Conservation (phyloP, 1,140 invertebrate species). For the Drosophila nebulosa region DNA sequence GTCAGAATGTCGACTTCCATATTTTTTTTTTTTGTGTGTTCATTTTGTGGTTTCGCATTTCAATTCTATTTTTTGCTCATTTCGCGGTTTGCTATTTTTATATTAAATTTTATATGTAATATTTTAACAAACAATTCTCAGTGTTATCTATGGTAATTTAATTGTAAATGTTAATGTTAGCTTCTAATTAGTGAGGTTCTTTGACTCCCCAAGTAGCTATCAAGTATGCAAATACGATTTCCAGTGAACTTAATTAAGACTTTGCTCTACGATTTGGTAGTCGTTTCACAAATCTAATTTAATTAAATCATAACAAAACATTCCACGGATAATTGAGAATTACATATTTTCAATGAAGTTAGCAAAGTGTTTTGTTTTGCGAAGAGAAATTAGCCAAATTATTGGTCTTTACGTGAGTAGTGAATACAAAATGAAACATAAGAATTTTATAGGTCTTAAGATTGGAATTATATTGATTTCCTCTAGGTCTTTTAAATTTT, state of each 20-base stretch:
- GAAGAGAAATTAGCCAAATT: no score
- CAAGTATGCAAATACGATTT: constrained; percentile 31
- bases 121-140: neutral
- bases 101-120: neutral
- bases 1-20: constrained; percentile 26
- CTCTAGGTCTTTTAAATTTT: no score
- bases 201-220: constrained; percentile 18
- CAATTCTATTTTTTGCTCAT: constrained; percentile 21
- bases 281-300: no score
- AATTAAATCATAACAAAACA: no score
- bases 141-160: neutral
- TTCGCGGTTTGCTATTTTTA: constrained; percentile 14
- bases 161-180: neutral
- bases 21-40: constrained; percentile 13
- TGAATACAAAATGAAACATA: no score
- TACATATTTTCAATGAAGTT: no score
- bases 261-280: no score
- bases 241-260: constrained; percentile 22
- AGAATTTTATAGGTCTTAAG: no score
- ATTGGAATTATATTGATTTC: no score
- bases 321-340: no score
- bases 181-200: constrained; percentile 25
- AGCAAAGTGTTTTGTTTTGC: no score
- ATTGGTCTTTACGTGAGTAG: no score
- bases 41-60: constrained; percentile 37